A percentile compares a stretch with the other conserved stretches of the same genome.
These are phyloP conservation scores for Melanotaenia trifasciata DNA, from an alignment of 2,797 vertebrate genomes.

Conservation along the genomic window DNA sequence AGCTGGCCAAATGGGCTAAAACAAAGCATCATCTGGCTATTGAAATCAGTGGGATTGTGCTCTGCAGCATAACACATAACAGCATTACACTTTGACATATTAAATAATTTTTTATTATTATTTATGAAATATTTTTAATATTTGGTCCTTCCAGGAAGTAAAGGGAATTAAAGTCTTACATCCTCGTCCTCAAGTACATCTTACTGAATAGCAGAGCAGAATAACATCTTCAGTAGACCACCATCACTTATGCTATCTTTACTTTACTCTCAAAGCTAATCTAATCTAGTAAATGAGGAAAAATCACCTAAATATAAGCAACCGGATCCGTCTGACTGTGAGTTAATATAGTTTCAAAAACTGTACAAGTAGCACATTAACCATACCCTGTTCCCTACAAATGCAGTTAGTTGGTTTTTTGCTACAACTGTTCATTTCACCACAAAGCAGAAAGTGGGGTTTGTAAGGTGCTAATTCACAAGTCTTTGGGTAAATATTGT, in stretches of 20 bases:
- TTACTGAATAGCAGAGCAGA: neutral
- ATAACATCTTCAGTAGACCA: neutral
- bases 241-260: neutral
- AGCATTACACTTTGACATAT: neutral
- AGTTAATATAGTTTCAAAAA: neutral
- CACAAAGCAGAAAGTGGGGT: no score
- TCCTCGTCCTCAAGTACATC: neutral
- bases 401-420: neutral
- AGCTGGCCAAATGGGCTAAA: neutral
- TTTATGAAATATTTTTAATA: neutral
- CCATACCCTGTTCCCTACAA: neutral
- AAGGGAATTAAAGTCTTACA: neutral
- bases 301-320: neutral
- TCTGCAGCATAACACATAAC: neutral
- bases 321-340: neutral
- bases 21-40: neutral
- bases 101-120: neutral
- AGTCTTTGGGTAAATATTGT: no score
- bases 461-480: no score
- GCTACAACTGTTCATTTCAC: no score
- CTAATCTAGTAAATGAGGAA: neutral
- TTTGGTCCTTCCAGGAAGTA: neutral
- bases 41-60: neutral
- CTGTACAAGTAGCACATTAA: neutral
- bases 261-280: neutral